A percentile compares a stretch with the other conserved stretches of the same genome.
Conservation (phyloP, 2,797 vertebrate species). For the Coluber constrictor region DNA sequence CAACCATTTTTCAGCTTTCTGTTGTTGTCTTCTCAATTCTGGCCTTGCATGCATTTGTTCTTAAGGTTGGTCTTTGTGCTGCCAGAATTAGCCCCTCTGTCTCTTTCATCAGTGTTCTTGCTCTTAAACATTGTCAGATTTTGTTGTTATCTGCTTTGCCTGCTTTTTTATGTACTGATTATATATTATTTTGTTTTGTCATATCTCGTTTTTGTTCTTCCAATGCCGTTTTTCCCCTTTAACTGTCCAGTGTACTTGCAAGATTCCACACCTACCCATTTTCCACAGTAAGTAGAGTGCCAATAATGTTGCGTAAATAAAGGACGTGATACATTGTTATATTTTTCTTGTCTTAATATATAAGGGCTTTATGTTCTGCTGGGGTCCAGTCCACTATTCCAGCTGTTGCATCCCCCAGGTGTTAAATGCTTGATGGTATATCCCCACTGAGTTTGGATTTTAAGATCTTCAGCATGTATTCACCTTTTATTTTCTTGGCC, state of each 20-base stretch:
- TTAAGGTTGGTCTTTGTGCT: background rate
- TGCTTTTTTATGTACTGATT: background rate
- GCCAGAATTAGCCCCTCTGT: background rate
- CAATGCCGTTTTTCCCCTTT: too few relatives aligned
- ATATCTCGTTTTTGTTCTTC: too few relatives aligned
- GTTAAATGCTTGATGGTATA: background rate
- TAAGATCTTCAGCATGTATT: background rate
- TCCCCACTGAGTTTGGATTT: background rate
- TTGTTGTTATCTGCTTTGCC: background rate
- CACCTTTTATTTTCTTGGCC: background rate
- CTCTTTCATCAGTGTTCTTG: background rate
- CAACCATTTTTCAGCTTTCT: background rate
- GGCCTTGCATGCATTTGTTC: too few relatives aligned
- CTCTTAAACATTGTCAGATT: background rate
- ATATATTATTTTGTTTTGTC: background rate
- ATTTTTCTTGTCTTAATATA: background rate
- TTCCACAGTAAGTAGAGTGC: background rate
- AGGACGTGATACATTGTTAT: background rate
- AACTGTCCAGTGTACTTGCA: too few relatives aligned
- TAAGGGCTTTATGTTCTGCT: background rate
- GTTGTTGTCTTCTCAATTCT: too few relatives aligned
- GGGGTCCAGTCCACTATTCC: background rate
- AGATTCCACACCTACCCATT: too few relatives aligned
- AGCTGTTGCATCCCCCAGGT: background rate
- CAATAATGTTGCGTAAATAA: background rate